These are phyloP conservation scores for Epizoanthus scotinus DNA, from an alignment of 92 coral and sea anemone genomes.

Conservation along the genomic window DNA sequence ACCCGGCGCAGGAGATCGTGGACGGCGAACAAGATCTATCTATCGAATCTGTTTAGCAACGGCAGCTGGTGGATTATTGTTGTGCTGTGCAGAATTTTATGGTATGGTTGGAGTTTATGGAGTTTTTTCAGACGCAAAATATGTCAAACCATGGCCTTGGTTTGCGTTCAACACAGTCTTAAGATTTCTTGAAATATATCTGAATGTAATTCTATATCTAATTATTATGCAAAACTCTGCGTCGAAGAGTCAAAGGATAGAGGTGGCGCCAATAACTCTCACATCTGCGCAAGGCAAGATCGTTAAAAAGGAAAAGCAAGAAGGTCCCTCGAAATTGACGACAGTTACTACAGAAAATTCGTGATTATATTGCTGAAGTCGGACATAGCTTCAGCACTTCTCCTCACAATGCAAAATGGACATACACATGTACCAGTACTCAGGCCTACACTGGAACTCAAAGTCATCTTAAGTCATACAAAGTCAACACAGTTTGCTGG, in stretches of 20 bases:
- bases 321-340: neutral
- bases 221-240: slow-evolving; percentile 34
- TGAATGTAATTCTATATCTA: slow-evolving; percentile 55
- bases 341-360: neutral
- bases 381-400: too few relatives aligned
- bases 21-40: slow-evolving; percentile 54
- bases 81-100: slow-evolving; percentile 64
- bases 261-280: slow-evolving; percentile 50
- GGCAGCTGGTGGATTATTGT: slow-evolving; percentile 55
- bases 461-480: too few relatives aligned
- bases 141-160: slow-evolving; percentile 82
- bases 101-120: slow-evolving; percentile 75
- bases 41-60: slow-evolving; percentile 68
- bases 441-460: too few relatives aligned
- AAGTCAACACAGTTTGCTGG: too few relatives aligned
- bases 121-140: slow-evolving; percentile 44
- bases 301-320: neutral
- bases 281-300: slow-evolving; percentile 28
- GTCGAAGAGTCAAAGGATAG: slow-evolving; percentile 12
- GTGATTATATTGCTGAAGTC: neutral
- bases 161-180: slow-evolving; percentile 58
- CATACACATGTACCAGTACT: too few relatives aligned
- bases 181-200: slow-evolving; percentile 64
- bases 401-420: too few relatives aligned
- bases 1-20: slow-evolving; percentile 28